phyloP scores from a whole-genome alignment of 2,113 vertebrate species.

The Synodontis membranacea region DNA sequence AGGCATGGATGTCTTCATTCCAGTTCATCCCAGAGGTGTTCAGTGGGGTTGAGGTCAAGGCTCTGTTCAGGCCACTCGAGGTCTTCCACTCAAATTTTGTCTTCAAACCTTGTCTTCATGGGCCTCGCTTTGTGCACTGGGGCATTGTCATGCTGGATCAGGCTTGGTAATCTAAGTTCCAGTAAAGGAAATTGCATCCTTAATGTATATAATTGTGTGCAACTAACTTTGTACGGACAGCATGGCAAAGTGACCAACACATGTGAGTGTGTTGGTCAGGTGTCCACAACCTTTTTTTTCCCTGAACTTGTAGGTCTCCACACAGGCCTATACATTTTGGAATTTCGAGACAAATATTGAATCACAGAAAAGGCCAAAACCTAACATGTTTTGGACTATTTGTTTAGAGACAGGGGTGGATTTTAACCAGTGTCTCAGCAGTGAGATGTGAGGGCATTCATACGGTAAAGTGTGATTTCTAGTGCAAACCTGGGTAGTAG shows the following conservation, averaged over 20 bases:
- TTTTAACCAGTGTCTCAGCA: not conserved
- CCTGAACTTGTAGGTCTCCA: not conserved
- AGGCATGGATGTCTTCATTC: not conserved
- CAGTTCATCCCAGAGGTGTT: not conserved
- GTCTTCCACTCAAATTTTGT: not conserved
- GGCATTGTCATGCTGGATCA: not conserved
- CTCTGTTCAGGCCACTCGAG: not conserved
- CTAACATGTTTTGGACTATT: not conserved
- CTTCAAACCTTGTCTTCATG: not conserved
- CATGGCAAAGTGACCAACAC: not conserved
- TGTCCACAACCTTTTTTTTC: not conserved
- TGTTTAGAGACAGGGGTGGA: not conserved
- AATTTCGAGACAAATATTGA: not conserved
- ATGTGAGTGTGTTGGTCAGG: not conserved
- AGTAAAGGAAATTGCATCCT: not conserved
- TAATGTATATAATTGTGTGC: not conserved
- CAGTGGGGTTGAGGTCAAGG: not conserved
- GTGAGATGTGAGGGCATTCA: not conserved
- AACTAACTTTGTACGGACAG: not conserved
- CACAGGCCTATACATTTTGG: not conserved
- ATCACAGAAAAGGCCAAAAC: not conserved
- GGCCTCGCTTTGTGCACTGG: not conserved
- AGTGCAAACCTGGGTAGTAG: too few relatives aligned
- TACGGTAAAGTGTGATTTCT: too few relatives aligned
- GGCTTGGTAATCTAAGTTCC: not conserved